Evolutionary conservation across 2,797 vertebrate species (phyloP).

Genomic region (Muscicapa comitata): DNA sequence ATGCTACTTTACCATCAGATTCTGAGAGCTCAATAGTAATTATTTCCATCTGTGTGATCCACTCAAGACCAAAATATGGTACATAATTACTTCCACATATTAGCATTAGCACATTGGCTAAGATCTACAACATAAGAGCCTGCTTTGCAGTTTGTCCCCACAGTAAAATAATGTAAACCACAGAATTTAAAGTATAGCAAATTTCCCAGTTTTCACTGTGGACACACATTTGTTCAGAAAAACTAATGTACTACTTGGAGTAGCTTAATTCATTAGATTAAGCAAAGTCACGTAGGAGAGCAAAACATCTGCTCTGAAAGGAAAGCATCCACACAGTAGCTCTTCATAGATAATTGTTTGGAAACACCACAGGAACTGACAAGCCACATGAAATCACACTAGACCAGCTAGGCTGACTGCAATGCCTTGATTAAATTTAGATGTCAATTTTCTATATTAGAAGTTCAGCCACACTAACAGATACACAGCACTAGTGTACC

Average conservation of each 20-base stretch:
- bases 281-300: not conserved
- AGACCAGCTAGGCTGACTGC: not conserved
- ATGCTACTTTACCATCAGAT: not conserved
- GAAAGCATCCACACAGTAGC: not conserved
- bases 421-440: not conserved
- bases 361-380: not conserved
- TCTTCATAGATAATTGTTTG: not conserved
- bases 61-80: not conserved
- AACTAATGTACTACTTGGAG: not conserved
- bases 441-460: not conserved
- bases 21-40: not conserved
- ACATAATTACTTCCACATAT: not conserved
- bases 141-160: not conserved
- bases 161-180: not conserved
- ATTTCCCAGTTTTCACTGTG: not conserved
- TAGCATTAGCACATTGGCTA: not conserved
- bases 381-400: not conserved
- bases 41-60: not conserved
- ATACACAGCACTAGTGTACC: not conserved
- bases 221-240: not conserved
- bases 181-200: not conserved
- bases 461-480: not conserved
- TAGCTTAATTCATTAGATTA: not conserved
- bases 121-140: accelerated
- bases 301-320: not conserved